These are phyloP conservation scores for Calameuta filiformis DNA, from an alignment of 2,888 invertebrate genomes.

Conservation along the genomic window DNA sequence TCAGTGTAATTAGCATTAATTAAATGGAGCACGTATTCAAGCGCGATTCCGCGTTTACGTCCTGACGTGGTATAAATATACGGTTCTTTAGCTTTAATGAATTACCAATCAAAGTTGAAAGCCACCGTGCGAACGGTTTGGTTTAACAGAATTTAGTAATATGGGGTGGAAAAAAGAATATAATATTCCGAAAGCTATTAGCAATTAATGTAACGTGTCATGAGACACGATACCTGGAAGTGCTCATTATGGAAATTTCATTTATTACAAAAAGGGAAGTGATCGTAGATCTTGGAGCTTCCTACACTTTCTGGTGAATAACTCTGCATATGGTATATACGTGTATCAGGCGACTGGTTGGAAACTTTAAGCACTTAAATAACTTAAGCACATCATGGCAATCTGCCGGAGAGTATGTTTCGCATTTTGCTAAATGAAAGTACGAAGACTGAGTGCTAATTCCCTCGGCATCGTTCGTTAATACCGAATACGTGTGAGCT, in stretches of 20 bases:
- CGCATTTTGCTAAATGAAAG: background rate
- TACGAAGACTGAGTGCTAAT: background rate
- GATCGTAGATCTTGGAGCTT: background rate
- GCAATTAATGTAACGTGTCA: background rate
- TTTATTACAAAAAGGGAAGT: background rate
- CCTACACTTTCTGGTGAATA: background rate
- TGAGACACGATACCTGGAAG: background rate
- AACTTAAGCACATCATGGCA: background rate
- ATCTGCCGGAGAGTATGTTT: background rate
- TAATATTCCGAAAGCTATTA: background rate
- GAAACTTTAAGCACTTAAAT: background rate
- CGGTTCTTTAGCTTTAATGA: background rate
- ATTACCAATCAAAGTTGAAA: background rate
- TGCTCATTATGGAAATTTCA: background rate
- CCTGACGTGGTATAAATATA: background rate
- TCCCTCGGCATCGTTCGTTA: background rate
- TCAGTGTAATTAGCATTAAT: slow-evolving; percentile 16
- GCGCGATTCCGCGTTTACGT: background rate
- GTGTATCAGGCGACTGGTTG: background rate
- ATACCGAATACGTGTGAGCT: background rate
- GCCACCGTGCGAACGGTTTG: background rate
- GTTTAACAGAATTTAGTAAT: background rate
- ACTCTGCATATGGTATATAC: background rate
- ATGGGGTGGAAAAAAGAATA: background rate
- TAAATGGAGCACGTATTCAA: slow-evolving; percentile 12